phyloP scores from a whole-genome alignment of 2,113 vertebrate species.

The Amia ocellicauda region DNA sequence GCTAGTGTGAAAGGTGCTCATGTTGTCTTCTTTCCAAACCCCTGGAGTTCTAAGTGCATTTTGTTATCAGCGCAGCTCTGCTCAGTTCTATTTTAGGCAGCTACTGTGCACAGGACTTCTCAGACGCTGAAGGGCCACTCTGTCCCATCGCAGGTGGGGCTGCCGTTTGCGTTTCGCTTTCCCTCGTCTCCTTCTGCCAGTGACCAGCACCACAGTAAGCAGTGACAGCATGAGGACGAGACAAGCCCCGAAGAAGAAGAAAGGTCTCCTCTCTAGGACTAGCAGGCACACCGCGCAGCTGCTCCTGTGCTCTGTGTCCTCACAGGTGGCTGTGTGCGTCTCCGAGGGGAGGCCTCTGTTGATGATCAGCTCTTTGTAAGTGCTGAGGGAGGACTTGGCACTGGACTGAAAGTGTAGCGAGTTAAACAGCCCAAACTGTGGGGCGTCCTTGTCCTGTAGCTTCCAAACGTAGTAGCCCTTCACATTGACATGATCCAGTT shows the following conservation, averaged over 20 bases:
- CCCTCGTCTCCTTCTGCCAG: conserved; percentile 64
- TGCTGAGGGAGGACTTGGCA: conserved; percentile 74
- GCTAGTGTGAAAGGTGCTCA: too few species aligned
- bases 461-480: conserved; percentile 89
- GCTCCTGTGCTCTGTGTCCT: background rate
- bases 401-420: conserved; percentile 66
- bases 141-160: conserved; percentile 9
- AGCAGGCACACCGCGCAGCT: conserved; percentile 66
- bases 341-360: conserved; percentile 65
- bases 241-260: conserved; percentile 81
- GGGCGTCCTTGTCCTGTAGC: conserved; percentile 72
- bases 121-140: conserved; percentile 14
- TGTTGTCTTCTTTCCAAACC: too few species aligned
- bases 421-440: conserved; percentile 82
- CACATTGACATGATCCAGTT: conserved; percentile 79
- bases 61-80: too few species aligned
- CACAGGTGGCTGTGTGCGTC: conserved; percentile 39
- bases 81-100: too few species aligned
- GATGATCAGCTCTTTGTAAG: conserved; percentile 76
- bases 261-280: conserved; percentile 68
- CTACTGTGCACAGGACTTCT: too few species aligned
- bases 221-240: conserved; percentile 66
- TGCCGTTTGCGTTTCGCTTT: conserved; percentile 30
- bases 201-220: conserved; percentile 61
- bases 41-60: too few species aligned